Conservation (phyloP, 1,140 invertebrate genomes). For the Coptotermes formosanus region DNA sequence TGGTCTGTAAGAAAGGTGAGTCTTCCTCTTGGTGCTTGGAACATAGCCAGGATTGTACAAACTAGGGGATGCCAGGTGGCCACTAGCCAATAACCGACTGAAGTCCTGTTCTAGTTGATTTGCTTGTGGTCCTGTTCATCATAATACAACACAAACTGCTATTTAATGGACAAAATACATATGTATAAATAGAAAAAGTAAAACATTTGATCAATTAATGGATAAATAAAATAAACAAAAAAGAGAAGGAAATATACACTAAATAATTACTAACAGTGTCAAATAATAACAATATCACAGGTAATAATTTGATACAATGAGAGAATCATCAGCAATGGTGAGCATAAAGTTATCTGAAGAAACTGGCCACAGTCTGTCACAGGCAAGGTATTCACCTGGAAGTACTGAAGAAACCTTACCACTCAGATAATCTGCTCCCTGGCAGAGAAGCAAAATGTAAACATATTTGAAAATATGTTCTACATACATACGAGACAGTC, state of each 20-base stretch:
- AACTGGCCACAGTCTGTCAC: too few relatives aligned
- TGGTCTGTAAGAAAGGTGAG: constrained; percentile 66
- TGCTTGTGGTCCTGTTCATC: constrained; percentile 63
- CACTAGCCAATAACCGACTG: constrained; percentile 67
- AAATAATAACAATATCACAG: too few relatives aligned
- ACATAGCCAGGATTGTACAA: constrained; percentile 76
- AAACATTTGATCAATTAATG: background rate
- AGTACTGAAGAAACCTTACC: too few relatives aligned
- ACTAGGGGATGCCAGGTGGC: constrained; percentile 69
- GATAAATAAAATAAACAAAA: too few relatives aligned
- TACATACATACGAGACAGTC: too few relatives aligned
- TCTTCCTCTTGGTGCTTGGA: constrained; percentile 64
- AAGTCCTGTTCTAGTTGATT: constrained; percentile 75
- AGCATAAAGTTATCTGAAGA: too few relatives aligned
- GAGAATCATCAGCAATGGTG: too few relatives aligned
- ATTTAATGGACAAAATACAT: constrained; percentile 23
- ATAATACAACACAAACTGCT: background rate
- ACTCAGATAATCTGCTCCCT: too few relatives aligned
- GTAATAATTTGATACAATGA: too few relatives aligned
- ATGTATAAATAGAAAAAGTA: constrained; percentile 29
- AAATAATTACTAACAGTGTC: constrained; percentile 3
- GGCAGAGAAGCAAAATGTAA: too few relatives aligned
- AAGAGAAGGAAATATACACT: background rate
- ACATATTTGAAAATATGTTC: too few relatives aligned
- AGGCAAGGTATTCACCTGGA: too few relatives aligned